Evolutionary conservation across 2,888 invertebrate species (phyloP).

Genomic region (Rhagonycha lutea): DNA sequence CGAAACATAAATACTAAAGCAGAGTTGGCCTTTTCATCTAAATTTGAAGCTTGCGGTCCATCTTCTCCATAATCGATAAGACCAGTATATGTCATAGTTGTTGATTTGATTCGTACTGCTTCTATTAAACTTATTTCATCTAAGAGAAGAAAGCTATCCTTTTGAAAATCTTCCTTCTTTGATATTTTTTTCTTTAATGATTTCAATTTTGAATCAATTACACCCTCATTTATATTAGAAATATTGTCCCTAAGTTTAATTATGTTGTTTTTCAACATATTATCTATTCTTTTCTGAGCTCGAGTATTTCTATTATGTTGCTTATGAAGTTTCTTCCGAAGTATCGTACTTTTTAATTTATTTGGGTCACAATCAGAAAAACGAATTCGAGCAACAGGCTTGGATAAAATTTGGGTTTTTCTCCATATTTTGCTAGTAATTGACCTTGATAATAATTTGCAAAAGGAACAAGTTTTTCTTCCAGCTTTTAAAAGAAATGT

Average conservation of each 20-base stretch:
- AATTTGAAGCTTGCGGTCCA: background rate
- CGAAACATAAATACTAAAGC: constrained; percentile 20
- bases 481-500: too few species aligned
- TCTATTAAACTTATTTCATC: constrained; percentile 13
- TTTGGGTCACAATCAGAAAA: background rate
- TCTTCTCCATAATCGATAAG: constrained; percentile 12
- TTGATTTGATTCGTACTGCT: background rate
- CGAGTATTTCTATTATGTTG: background rate
- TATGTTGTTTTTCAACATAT: background rate
- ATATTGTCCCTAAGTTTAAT: too few species aligned
- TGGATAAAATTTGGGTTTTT: too few species aligned
- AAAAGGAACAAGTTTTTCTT: too few species aligned
- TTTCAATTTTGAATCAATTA: too few species aligned
- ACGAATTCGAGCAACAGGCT: background rate
- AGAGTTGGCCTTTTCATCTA: constrained; percentile 7
- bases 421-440: too few species aligned
- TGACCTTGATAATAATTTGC: too few species aligned
- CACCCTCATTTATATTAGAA: too few species aligned
- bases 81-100: constrained; percentile 5
- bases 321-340: background rate
- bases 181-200: constrained; percentile 1
- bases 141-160: constrained; percentile 7
- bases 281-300: background rate
- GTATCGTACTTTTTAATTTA: background rate
- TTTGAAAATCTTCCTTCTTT: background rate